Conservation (phyloP, 2,797 vertebrate species). For the Merluccius polli region DNA sequence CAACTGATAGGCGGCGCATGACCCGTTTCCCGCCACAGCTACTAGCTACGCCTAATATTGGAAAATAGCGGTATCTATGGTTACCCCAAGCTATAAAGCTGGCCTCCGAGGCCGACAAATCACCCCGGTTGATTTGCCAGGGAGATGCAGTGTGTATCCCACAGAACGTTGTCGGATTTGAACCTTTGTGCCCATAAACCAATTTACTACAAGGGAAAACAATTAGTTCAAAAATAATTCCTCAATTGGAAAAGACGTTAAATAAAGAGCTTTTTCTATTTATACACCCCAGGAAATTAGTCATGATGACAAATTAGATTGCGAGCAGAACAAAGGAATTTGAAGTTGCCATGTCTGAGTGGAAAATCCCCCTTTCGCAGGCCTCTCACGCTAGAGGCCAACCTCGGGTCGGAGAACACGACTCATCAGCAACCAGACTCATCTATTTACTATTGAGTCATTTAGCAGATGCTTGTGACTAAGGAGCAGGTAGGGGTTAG, state of each 20-base stretch:
- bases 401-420: not conserved
- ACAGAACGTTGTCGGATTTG: not conserved
- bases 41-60: no score
- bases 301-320: not conserved
- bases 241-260: not conserved
- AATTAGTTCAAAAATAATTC: no score
- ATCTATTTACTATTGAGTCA: not conserved
- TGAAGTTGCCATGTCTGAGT: not conserved
- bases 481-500: not conserved
- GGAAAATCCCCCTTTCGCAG: not conserved
- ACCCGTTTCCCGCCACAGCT: no score
- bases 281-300: not conserved
- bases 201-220: no score
- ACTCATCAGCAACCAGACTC: not conserved
- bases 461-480: not conserved
- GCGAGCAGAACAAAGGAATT: not conserved
- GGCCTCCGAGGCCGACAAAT: no score
- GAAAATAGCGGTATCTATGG: not conserved
- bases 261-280: not conserved
- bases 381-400: not conserved
- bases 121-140: no score
- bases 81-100: not conserved
- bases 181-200: not conserved
- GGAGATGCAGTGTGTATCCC: not conserved
- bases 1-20: no score